Conservation (phyloP, 2,113 vertebrate genomes). For the Propithecus coquereli region DNA sequence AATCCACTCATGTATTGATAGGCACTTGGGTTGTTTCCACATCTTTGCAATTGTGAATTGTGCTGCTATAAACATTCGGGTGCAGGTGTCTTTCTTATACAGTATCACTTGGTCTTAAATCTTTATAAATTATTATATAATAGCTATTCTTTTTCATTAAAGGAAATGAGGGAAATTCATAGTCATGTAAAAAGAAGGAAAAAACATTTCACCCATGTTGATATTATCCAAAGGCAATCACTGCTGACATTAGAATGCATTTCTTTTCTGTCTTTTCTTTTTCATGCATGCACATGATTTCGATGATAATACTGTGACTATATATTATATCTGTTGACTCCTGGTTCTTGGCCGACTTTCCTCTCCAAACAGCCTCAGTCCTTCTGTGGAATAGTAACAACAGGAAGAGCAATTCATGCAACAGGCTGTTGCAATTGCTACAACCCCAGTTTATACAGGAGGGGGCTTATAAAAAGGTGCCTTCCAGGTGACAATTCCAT, state of each 20-base stretch:
- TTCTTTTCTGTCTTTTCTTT: background rate
- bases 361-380: background rate
- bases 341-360: background rate
- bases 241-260: background rate
- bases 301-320: background rate
- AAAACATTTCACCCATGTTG: background rate
- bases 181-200: background rate
- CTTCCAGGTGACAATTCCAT: background rate
- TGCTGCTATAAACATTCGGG: too few species aligned
- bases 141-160: background rate
- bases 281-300: background rate
- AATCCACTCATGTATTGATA: too few species aligned
- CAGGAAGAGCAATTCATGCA: background rate
- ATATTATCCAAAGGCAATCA: background rate
- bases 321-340: background rate
- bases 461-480: background rate
- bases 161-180: background rate
- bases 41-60: too few species aligned
- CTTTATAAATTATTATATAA: background rate
- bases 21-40: too few species aligned
- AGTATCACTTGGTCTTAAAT: too few species aligned
- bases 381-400: background rate
- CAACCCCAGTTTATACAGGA: background rate
- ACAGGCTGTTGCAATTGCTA: background rate
- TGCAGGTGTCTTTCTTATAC: too few species aligned